Evolutionary conservation across 2,113 vertebrate species (phyloP).

Genomic region (Campylomormyrus tamandua): DNA sequence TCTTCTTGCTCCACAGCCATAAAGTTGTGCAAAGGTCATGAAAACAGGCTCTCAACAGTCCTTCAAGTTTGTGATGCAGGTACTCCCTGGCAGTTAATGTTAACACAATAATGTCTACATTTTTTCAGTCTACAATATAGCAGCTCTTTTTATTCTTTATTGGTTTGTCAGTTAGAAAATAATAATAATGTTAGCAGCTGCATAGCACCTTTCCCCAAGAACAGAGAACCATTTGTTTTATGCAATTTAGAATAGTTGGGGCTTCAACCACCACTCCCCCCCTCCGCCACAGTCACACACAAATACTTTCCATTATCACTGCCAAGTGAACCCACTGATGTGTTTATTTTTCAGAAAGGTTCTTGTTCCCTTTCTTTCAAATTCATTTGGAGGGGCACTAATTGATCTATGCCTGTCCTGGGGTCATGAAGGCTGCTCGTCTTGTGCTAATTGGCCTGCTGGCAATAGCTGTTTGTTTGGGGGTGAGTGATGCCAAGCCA

Average conservation of each 20-base stretch:
- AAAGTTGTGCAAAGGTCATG: neutral
- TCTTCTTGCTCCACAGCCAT: neutral
- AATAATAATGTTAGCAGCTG: neutral
- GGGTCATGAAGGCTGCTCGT: constrained; percentile 43
- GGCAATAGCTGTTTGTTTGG: constrained; percentile 30
- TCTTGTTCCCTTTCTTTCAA: constrained; percentile 3
- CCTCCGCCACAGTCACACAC: constrained; percentile 29
- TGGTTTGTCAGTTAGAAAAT: neutral
- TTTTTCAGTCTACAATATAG: neutral
- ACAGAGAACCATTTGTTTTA: constrained; percentile 43
- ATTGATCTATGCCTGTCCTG: constrained; percentile 42
- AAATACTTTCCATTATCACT: constrained; percentile 39
- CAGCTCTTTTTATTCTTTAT: neutral
- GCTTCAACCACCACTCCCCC: constrained; percentile 25
- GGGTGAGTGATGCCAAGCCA: constrained; percentile 46
- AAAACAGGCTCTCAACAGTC: neutral
- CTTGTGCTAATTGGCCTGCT: constrained; percentile 28
- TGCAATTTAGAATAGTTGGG: constrained; percentile 48
- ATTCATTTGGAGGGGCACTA: constrained; percentile 22
- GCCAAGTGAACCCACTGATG: constrained; percentile 42
- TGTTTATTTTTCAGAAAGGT: constrained; percentile 32
- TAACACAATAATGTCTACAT: neutral
- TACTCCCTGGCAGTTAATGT: neutral
- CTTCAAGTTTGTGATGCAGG: neutral
- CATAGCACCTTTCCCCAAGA: constrained; percentile 17